Evolutionary conservation across 1,140 invertebrate genomes (phyloP).

Genomic region (Globodera rostochiensis): DNA sequence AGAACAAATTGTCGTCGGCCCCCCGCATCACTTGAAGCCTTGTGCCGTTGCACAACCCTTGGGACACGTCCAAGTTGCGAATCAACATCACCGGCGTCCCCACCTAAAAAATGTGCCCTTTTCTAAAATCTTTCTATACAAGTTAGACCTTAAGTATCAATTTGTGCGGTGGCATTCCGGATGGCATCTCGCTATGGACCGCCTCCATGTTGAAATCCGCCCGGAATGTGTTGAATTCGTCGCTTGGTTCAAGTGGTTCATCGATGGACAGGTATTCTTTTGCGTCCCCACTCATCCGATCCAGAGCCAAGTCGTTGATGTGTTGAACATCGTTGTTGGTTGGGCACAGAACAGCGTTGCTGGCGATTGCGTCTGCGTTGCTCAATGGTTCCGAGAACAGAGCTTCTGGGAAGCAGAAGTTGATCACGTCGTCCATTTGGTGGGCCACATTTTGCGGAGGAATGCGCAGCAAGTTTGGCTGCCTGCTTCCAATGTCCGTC

Average conservation of each 20-base stretch:
- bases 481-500: neutral
- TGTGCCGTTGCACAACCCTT: constrained; percentile 16
- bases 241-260: constrained; percentile 9
- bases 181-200: constrained; percentile 44
- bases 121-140: too few species aligned
- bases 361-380: neutral
- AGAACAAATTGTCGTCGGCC: neutral
- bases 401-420: constrained; percentile 9
- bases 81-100: constrained; percentile 4
- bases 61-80: constrained; percentile 1
- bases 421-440: neutral
- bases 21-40: neutral
- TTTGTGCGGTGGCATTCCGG: constrained; percentile 66
- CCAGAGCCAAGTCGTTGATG: constrained; percentile 4
- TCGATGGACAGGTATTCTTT: neutral
- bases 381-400: neutral
- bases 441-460: neutral
- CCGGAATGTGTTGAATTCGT: neutral
- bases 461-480: neutral
- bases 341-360: constrained; percentile 9
- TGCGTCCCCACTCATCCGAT: neutral
- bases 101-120: neutral
- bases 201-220: constrained; percentile 36
- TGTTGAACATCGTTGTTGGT: neutral
- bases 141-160: constrained; percentile 63